Evolutionary conservation across 2,113 vertebrate genomes (phyloP).

Genomic region (Pyrgilauda ruficollis): DNA sequence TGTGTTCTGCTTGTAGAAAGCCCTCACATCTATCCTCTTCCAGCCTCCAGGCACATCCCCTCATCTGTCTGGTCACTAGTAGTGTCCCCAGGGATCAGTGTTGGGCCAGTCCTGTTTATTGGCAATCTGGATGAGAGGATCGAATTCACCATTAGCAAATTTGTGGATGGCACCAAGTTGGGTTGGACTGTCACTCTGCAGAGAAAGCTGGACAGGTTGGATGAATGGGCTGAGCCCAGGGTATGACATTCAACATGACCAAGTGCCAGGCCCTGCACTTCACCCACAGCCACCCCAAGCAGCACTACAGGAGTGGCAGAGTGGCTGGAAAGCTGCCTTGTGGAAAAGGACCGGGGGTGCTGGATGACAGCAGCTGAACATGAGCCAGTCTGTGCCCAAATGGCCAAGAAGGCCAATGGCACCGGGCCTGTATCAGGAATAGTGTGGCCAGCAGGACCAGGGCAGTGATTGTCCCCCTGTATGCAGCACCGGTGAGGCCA

Average conservation of each 20-base stretch:
- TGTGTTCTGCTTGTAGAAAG: not conserved
- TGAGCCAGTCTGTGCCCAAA: not conserved
- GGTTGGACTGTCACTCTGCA: not conserved
- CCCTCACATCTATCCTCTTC: not conserved
- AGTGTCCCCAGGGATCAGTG: not conserved
- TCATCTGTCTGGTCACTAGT: not conserved
- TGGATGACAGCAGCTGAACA: not conserved
- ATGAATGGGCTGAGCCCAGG: not conserved
- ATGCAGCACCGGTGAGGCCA: not conserved
- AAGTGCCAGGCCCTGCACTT: not conserved
- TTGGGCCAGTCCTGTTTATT: not conserved
- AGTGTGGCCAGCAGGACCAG: not conserved
- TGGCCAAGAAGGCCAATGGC: not conserved
- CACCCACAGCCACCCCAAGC: not conserved
- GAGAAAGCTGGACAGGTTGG: not conserved
- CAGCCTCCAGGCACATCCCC: not conserved
- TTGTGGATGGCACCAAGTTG: accelerated
- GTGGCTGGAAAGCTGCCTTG: not conserved
- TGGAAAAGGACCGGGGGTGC: not conserved
- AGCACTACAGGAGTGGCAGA: not conserved
- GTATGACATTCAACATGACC: not conserved
- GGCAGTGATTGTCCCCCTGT: not conserved
- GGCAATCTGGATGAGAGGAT: not conserved
- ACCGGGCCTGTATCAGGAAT: not conserved
- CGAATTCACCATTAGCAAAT: not conserved